A percentile compares a stretch with the other conserved stretches of the same genome.
Evolutionary conservation across 2,113 vertebrate species (phyloP).

Genomic region (Ctenomys sociabilis): DNA sequence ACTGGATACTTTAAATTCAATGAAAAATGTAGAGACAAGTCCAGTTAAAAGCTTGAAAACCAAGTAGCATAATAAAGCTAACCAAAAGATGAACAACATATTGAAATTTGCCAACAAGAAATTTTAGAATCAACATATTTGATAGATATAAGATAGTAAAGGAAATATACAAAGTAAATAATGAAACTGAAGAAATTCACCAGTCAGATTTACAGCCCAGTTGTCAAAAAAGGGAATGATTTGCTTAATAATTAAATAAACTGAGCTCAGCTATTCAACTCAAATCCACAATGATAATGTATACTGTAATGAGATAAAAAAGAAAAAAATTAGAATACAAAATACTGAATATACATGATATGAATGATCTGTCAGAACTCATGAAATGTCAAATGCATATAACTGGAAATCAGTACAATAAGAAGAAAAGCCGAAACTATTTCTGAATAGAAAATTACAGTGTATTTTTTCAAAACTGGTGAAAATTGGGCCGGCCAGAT

Average conservation of each 20-base stretch:
- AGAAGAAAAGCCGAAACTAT: not conserved
- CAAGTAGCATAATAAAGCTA: not conserved
- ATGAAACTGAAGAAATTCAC: not conserved
- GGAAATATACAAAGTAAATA: not conserved
- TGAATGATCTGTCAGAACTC: not conserved
- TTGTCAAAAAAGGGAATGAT: not conserved
- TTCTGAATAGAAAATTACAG: not conserved
- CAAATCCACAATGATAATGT: not conserved
- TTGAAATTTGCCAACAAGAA: not conserved
- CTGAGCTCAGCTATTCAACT: not conserved
- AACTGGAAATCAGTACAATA: not conserved
- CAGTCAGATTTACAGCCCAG: not conserved
- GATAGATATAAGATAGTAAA: not conserved
- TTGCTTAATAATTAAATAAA: not conserved
- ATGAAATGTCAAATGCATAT: not conserved
- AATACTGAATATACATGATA: not conserved
- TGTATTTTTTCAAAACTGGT: not conserved
- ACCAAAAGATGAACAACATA: not conserved
- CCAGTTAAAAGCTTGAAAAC: not conserved
- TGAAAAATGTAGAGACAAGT: not conserved
- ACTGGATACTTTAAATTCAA: not conserved
- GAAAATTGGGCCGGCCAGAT: not conserved
- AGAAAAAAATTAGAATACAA: not conserved
- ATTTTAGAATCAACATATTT: not conserved
- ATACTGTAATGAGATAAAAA: not conserved